Evolutionary conservation across 2,113 vertebrate species (phyloP).

Genomic region (Saimiri boliviensis): DNA sequence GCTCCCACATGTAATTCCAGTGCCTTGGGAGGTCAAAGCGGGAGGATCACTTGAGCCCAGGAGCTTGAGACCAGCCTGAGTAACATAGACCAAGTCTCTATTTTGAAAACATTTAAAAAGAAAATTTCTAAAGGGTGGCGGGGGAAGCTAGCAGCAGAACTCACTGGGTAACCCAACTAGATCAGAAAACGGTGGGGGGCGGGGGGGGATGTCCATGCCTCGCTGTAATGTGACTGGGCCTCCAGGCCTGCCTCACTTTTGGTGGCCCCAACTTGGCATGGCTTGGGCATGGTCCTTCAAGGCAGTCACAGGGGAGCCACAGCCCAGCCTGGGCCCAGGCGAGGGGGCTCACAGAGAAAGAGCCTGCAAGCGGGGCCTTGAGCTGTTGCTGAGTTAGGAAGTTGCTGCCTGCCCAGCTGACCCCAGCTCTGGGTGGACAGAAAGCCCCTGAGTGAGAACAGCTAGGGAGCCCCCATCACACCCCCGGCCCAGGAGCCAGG

Average conservation of each 20-base stretch:
- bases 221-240: neutral
- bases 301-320: neutral
- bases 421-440: neutral
- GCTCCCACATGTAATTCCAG: no score
- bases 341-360: neutral
- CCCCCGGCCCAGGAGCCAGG: neutral
- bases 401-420: neutral
- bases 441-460: neutral
- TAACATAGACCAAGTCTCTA: no score
- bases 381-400: neutral
- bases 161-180: neutral
- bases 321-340: neutral
- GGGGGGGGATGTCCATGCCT: no score
- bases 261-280: neutral
- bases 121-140: no score
- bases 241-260: neutral
- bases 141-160: neutral
- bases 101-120: no score
- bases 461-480: neutral
- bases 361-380: neutral
- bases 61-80: no score
- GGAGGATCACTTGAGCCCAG: no score
- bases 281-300: neutral
- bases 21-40: no score
- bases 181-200: rapidly evolving